phyloP scores from a whole-genome alignment of 2,888 invertebrate species.

The Chloromyia formosa region DNA sequence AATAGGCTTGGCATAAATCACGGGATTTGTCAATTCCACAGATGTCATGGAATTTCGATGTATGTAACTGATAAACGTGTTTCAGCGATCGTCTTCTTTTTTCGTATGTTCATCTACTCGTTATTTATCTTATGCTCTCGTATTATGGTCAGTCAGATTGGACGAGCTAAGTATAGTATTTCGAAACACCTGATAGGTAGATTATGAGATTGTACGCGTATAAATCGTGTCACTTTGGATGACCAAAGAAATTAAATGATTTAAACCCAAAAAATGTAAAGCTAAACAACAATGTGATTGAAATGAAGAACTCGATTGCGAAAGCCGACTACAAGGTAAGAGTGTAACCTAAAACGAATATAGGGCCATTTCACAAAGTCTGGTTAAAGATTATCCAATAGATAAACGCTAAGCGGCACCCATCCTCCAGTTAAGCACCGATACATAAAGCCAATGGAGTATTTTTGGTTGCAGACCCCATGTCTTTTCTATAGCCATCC shows the following conservation, averaged over 20 bases:
- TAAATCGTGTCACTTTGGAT: slow-evolving; percentile 12
- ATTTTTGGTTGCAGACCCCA: too few relatives aligned
- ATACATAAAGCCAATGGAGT: too few relatives aligned
- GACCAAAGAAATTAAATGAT: background rate
- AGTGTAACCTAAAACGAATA: too few relatives aligned
- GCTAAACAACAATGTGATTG: too few relatives aligned
- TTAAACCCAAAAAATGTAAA: too few relatives aligned
- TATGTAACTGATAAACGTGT: slow-evolving; percentile 47
- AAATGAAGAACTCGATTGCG: too few relatives aligned
- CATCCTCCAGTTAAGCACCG: too few relatives aligned
- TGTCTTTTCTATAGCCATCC: too few relatives aligned
- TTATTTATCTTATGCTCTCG: slow-evolving; percentile 27
- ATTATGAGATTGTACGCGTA: slow-evolving; percentile 2
- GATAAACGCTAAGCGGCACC: too few relatives aligned
- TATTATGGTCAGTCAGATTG: slow-evolving; percentile 17
- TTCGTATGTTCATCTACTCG: background rate
- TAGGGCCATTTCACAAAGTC: too few relatives aligned
- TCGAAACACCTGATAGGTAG: slow-evolving; percentile 20
- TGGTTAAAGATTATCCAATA: too few relatives aligned
- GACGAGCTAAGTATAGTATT: background rate
- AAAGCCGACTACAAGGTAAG: too few relatives aligned
- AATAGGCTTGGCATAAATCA: slow-evolving; percentile 47
- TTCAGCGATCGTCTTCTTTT: slow-evolving; percentile 22
- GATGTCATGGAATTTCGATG: slow-evolving; percentile 48
- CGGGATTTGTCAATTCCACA: slow-evolving; percentile 49